Base-by-base conservation (phyloP, 2,113 vertebrate species). In the Brachionichthys hirsutus region DNA sequence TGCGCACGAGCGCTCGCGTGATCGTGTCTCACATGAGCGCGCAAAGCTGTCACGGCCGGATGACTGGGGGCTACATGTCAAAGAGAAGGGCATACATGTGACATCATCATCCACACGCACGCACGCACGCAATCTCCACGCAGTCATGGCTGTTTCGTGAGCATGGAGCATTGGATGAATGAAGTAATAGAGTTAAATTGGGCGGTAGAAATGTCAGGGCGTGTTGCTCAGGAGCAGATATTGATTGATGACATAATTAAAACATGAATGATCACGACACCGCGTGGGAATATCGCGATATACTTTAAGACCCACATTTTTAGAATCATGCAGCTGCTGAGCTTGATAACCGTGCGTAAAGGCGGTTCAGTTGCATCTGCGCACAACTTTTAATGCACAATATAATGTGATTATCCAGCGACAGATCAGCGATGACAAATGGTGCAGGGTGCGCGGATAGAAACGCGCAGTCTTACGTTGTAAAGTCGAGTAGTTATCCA, bases 401-500 rank as follows among this genome's bases (percentile, higher is more conserved):
- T 7, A 3, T 38, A 7, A 38, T 10, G 36, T 38, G 36, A 38
- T 38, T 12, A 10, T 38, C 3, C 36, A 12, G 36, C 9, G 14
- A 24, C 19, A 24, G 13, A 19, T 18, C 20, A 13, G 19, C 4
- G 20, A 55, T 52, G 66, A 55, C 24, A 73, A 43, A 70, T 40
- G 69, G 57, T 70, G 82, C 73, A 85, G 85, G 75, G 77, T 79
- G 68, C 77, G 49, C 54, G 24, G 46, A 49, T 71, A 41, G 46
- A 11, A 35, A 41, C 13, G 57, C 59, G 76, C 24, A 52, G 70
- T 66, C 88, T 89, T 88, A 89, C 88, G 64, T 81, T 85, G 88
- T 65, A 89, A 63, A 79, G 83, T 72, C 17, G 88, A 88, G 73
- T 89, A 89, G 81, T 89, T 87, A 87, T 89, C 85, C 88, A 89